Conservation (phyloP, 2,113 vertebrate genomes). For the Barbus barbus region DNA sequence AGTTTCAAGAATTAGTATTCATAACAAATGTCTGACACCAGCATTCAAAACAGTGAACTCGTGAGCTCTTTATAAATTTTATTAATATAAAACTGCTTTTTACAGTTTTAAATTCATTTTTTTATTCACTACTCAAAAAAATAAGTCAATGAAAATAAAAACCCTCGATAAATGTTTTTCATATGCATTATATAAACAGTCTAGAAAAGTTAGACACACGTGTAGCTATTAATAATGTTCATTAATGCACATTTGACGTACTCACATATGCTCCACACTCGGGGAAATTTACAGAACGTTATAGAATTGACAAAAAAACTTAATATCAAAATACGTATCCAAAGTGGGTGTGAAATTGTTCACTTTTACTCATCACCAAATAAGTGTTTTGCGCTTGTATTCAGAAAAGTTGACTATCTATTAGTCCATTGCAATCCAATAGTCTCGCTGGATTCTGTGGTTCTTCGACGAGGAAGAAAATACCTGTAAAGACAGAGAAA, state of each 20-base stretch:
- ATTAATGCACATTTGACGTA: constrained; percentile 20
- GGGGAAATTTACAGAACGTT: constrained; percentile 35
- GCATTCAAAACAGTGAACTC: too few relatives aligned
- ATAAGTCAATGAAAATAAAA: background rate
- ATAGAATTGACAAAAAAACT: constrained; percentile 26
- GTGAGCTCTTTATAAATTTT: too few relatives aligned
- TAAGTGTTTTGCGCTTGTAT: background rate
- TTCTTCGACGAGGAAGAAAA: background rate
- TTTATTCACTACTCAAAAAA: too few relatives aligned
- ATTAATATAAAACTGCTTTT: too few relatives aligned
- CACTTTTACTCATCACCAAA: constrained; percentile 9
- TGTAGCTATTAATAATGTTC: background rate
- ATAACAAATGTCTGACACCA: background rate
- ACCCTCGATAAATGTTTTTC: background rate
- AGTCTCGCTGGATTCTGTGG: background rate
- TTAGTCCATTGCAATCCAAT: background rate
- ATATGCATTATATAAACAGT: background rate
- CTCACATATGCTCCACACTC: constrained; percentile 44
- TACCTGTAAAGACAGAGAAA: background rate
- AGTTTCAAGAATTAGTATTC: background rate
- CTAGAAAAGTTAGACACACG: background rate
- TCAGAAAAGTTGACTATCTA: background rate
- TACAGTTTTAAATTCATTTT: background rate
- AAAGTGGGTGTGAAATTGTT: constrained; percentile 17
- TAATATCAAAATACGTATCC: constrained; percentile 6